phyloP scores from a whole-genome alignment of 1,140 invertebrate species.

The Drosophila takahashii region DNA sequence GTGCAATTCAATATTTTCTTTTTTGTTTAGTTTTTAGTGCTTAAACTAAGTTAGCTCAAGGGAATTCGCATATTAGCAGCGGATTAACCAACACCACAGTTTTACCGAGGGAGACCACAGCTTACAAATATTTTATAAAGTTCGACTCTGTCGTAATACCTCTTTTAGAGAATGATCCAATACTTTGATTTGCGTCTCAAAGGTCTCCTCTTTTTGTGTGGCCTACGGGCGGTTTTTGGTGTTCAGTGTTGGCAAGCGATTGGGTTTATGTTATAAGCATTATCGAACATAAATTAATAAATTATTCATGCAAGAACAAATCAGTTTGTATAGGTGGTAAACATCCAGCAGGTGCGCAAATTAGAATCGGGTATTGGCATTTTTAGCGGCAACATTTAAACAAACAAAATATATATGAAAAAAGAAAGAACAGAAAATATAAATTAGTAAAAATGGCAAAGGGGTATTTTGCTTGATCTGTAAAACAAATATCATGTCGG shows the following conservation, averaged over 20 bases:
- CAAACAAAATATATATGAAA: constrained; percentile 72
- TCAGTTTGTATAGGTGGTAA: constrained; percentile 61
- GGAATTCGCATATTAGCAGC: constrained; percentile 10
- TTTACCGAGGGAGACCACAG: constrained; percentile 15
- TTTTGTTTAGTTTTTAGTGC: constrained; percentile 34
- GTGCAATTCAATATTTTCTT: constrained; percentile 85
- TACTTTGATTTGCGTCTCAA: constrained; percentile 96
- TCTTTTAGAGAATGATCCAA: constrained; percentile 96
- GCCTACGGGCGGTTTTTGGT: constrained; percentile 87
- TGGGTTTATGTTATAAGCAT: constrained; percentile 23
- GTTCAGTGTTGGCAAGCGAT: constrained; percentile 61
- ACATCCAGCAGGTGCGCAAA: constrained; percentile 59
- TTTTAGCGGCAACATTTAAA: constrained; percentile 54
- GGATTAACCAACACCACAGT: constrained; percentile 67
- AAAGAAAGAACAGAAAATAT: constrained; percentile 60
- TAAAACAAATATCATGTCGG: constrained; percentile 65
- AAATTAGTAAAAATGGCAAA: constrained; percentile 54
- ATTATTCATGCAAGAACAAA: constrained; percentile 60
- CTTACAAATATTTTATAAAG: constrained; percentile 17
- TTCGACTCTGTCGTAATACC: constrained; percentile 87
- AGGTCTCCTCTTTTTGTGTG: constrained; percentile 98
- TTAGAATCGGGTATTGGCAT: constrained; percentile 29
- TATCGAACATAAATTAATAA: constrained; percentile 41
- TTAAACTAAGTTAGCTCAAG: constrained; percentile 24
- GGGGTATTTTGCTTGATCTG: constrained; percentile 11